Base-by-base conservation (phyloP, 2,888 invertebrate genomes). In the Mythimna impura region DNA sequence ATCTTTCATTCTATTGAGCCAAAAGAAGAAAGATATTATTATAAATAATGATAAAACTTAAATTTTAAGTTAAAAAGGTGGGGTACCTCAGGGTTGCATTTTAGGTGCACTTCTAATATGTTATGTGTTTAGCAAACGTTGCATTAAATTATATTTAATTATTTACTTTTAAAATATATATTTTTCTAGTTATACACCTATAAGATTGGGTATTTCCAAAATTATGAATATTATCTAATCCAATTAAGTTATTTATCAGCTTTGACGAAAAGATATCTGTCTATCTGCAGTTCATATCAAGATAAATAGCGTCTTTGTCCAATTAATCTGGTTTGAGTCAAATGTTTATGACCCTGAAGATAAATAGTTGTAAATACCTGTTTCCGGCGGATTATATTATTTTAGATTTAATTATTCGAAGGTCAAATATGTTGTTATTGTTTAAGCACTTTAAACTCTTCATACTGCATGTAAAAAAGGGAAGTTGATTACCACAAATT, bases 211-310 rank as follows among this genome's bases (percentile, higher is more conserved):
- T 58, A 71, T 76, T 62, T 52, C 61, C n/a, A 47, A 55, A n/a
- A 36, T 70, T 14, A 58, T 20, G 12, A 52, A 47, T 47, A 47
- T 64, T 55, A 66, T 82, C 67, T 73, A 62, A 62, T 52, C 64
- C 22, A 57, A 10, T 55, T 2, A 10, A 47, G 34, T 55, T 69
- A 40, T 43, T 58, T 69, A 82, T 80, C 80, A 55, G 43, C 63
- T 40, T 57, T 20, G 14, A 58, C n/a, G 10, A 14, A 52, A 25
- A 8, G 34, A 40, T 66, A 34, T 68, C 1, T 47, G 50, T 14
- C 8, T 71, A 30, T 66, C 63, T 20, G 10, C 8, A 14, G 25
- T 60, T 43, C 61, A 78, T 61, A 64, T 63, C 43, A 66, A 83
- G 69, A 80, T 43, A 34, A 54, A 14, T 47, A 20, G 17, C 25